A percentile compares a stretch with the other conserved stretches of the same genome.
Conservation (phyloP, 2,797 vertebrate species). For the Enteromius viviparus region DNA sequence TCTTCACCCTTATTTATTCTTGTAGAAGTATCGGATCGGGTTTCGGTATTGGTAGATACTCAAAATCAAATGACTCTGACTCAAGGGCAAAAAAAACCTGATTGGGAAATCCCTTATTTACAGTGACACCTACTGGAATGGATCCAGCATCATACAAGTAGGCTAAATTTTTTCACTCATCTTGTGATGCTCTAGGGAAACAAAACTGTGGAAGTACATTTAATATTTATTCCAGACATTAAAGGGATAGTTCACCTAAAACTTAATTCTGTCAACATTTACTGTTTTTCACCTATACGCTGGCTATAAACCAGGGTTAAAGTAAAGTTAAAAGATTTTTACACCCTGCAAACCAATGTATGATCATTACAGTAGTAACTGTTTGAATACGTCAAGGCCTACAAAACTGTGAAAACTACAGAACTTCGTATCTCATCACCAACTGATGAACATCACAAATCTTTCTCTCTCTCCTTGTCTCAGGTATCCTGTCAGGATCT, state of each 20-base stretch:
- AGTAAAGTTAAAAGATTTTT: neutral
- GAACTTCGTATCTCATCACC: neutral
- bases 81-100: no score
- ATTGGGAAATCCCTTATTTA: neutral
- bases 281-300: neutral
- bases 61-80: no score
- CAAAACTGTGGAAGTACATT: neutral
- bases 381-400: neutral
- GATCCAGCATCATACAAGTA: conserved; percentile 18
- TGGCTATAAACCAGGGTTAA: neutral
- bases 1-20: no score
- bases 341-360: neutral
- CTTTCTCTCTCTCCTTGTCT: conserved; percentile 20
- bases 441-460: conserved; percentile 1
- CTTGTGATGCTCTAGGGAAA: no score
- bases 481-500: conserved; percentile 50
- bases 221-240: neutral
- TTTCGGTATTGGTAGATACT: no score
- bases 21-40: no score
- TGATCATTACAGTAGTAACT: neutral
- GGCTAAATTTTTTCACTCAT: neutral
- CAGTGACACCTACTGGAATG: conserved; percentile 4
- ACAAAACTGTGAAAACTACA: neutral
- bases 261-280: neutral
- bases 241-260: neutral